phyloP scores from a whole-genome alignment of 2,113 vertebrate species.

The Salvelinus sp. region DNA sequence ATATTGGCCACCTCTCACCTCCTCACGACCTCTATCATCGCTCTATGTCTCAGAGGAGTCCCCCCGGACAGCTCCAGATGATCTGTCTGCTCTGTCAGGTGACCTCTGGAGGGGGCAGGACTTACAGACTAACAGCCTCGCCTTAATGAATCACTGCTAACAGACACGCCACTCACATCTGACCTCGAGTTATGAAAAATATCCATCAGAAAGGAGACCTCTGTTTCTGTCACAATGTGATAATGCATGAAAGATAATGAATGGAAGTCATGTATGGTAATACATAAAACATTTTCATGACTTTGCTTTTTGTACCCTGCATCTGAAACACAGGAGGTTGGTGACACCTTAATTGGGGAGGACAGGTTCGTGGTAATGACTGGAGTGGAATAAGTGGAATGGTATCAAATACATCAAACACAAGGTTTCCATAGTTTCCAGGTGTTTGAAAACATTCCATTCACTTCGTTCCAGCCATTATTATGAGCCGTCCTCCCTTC shows the following conservation, averaged over 20 bases:
- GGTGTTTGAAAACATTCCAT: too few relatives aligned
- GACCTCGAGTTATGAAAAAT: not conserved
- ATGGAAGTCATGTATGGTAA: too few relatives aligned
- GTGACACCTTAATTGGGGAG: too few relatives aligned
- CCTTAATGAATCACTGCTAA: not conserved
- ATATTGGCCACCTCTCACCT: constrained; percentile 16
- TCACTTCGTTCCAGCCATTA: too few relatives aligned
- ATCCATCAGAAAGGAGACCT: not conserved
- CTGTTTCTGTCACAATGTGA: not conserved
- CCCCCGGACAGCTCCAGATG: constrained; percentile 19
- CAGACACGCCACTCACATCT: not conserved
- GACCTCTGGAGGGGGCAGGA: constrained; percentile 13
- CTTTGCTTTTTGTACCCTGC: too few relatives aligned
- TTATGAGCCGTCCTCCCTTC: too few relatives aligned
- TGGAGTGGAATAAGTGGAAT: too few relatives aligned
- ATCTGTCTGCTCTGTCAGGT: constrained; percentile 23
- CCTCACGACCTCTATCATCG: constrained; percentile 5
- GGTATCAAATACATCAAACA: too few relatives aligned
- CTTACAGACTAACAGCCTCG: not conserved
- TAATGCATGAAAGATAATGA: not conserved
- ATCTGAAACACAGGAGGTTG: too few relatives aligned
- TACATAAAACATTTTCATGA: too few relatives aligned
- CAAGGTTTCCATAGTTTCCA: too few relatives aligned
- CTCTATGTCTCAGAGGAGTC: constrained; percentile 14
- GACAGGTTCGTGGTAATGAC: too few relatives aligned